A percentile compares a stretch with the other conserved stretches of the same genome.
Conservation (phyloP, 1,140 invertebrate species). For the Drosophila orosa region DNA sequence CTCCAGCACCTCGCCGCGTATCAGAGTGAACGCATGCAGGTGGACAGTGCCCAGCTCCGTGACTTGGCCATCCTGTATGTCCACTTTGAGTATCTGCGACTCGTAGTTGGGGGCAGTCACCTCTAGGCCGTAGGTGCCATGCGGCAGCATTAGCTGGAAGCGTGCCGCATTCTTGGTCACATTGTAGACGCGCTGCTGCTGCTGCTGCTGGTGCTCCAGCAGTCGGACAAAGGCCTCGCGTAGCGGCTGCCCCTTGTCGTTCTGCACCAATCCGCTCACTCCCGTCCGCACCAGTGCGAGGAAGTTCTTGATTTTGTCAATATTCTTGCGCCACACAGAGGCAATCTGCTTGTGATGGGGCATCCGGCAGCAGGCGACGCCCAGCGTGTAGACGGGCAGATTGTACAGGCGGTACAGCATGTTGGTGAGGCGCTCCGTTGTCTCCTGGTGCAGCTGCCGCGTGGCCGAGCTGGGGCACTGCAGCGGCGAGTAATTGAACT, state of each 20-base stretch:
- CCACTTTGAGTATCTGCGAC: constrained; percentile 83
- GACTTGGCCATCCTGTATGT: constrained; percentile 76
- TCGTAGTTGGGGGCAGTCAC: constrained; percentile 86
- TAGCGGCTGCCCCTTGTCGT: constrained; percentile 87
- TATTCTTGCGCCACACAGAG: constrained; percentile 90
- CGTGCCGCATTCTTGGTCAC: constrained; percentile 88
- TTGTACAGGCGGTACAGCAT: constrained; percentile 86
- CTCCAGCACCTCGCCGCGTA: constrained; percentile 67
- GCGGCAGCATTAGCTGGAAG: constrained; percentile 88
- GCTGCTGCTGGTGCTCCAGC: constrained; percentile 85
- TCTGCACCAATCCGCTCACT: constrained; percentile 89
- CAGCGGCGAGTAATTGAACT: constrained; percentile 73
- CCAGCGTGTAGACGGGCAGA: constrained; percentile 86
- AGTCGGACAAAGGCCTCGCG: constrained; percentile 89
- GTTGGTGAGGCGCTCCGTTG: constrained; percentile 85
- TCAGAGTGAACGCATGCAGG: constrained; percentile 52
- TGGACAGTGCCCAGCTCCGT: constrained; percentile 57
- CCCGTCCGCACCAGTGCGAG: constrained; percentile 87
- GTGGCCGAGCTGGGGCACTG: constrained; percentile 65
- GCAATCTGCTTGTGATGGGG: constrained; percentile 88
- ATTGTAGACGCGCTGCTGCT: constrained; percentile 86
- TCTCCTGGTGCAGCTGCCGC: constrained; percentile 58
- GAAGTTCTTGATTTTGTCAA: constrained; percentile 89
- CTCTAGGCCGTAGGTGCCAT: constrained; percentile 87
- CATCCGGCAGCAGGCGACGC: constrained; percentile 91